Conservation (phyloP, 2,113 vertebrate species). For the Megaceryle torquata region DNA sequence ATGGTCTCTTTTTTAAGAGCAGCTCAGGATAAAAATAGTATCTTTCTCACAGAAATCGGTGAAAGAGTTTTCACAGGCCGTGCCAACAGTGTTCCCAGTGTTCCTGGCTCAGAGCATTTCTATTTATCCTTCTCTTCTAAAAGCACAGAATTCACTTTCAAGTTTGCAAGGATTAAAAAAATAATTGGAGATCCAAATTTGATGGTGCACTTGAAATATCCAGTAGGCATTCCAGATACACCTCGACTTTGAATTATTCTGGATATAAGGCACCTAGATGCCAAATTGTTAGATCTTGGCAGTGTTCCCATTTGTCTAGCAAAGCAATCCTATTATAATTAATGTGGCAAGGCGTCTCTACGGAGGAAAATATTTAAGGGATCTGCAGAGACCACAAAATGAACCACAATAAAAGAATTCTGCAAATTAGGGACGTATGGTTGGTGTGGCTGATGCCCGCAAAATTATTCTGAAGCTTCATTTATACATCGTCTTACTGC, state of each 20-base stretch:
- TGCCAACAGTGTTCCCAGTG: constrained; percentile 22
- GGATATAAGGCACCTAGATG: not conserved
- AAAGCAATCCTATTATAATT: constrained; percentile 34
- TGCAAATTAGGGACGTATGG: constrained; percentile 79
- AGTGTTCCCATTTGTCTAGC: not conserved
- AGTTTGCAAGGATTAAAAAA: constrained; percentile 9
- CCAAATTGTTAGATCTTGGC: not conserved
- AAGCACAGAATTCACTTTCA: constrained; percentile 25
- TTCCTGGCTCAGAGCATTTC: constrained; percentile 44
- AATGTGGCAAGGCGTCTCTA: constrained; percentile 1
- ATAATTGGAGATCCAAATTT: not conserved
- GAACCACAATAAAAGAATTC: constrained; percentile 41
- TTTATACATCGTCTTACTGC: constrained; percentile 54
- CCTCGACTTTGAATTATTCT: not conserved
- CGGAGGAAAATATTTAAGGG: constrained; percentile 69
- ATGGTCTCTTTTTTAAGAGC: not conserved
- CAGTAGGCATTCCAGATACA: not conserved
- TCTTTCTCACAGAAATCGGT: constrained; percentile 35
- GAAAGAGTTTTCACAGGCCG: constrained; percentile 53
- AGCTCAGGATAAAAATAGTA: constrained; percentile 26
- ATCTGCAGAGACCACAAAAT: constrained; percentile 74
- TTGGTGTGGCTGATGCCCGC: constrained; percentile 59
- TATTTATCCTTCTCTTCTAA: constrained; percentile 44
- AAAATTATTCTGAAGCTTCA: constrained; percentile 55
- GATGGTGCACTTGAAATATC: not conserved